Evolutionary conservation across 2,797 vertebrate genomes (phyloP).

Genomic region (Odontamblyopus rebecca): DNA sequence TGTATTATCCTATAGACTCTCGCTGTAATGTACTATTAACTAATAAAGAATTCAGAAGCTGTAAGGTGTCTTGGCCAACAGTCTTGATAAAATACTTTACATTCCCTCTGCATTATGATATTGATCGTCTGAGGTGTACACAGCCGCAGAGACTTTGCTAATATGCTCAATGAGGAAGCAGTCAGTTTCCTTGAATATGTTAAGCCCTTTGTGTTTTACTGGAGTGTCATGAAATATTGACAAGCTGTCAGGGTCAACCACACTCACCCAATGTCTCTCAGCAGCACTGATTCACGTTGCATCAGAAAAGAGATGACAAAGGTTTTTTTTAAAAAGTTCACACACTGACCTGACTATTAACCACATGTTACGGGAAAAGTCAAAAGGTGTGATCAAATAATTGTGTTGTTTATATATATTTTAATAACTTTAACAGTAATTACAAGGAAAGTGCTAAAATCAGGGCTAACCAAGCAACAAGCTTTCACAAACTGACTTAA

Average conservation of each 20-base stretch:
- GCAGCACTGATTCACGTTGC: conserved; percentile 61
- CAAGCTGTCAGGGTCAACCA: conserved; percentile 56
- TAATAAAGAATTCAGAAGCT: conserved; percentile 4
- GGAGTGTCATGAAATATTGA: conserved; percentile 67
- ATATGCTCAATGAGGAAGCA: conserved; percentile 28
- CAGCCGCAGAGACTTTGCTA: conserved; percentile 33
- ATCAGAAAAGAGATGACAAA: conserved; percentile 52
- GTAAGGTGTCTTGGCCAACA: neutral
- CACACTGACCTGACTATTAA: conserved; percentile 40
- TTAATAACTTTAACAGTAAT: too few species aligned
- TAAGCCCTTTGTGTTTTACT: conserved; percentile 47
- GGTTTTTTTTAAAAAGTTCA: conserved; percentile 3
- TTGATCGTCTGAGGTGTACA: conserved; percentile 15
- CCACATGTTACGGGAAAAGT: neutral
- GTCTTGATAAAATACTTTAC: conserved; percentile 11
- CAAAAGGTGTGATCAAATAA: too few species aligned
- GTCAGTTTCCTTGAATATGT: conserved; percentile 29
- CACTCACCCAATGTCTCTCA: conserved; percentile 55
- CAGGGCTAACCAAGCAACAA: too few species aligned
- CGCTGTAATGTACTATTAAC: too few species aligned
- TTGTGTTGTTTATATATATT: too few species aligned
- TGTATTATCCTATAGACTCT: too few species aligned
- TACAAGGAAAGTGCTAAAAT: too few species aligned
- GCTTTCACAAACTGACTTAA: too few species aligned
- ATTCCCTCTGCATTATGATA: neutral